A percentile compares a stretch with the other conserved stretches of the same genome.
Conservation (phyloP, 2,888 invertebrate genomes). For the Pocota personata region DNA sequence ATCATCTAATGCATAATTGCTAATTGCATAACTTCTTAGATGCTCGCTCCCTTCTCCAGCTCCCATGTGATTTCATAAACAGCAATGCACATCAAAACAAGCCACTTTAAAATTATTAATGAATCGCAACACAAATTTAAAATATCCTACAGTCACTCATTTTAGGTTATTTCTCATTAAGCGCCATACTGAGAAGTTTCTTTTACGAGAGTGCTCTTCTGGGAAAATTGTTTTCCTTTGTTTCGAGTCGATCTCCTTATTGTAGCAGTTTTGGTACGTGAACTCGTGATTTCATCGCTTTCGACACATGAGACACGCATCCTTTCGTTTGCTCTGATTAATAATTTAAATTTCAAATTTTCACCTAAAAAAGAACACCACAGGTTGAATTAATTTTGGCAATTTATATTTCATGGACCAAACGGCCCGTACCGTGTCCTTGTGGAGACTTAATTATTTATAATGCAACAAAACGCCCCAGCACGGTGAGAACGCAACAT, state of each 20-base stretch:
- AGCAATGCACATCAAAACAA: conserved; percentile 41
- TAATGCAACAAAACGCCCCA: conserved; percentile 47
- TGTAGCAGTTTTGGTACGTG: conserved; percentile 39
- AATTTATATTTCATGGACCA: conserved; percentile 28
- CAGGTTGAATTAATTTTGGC: conserved; percentile 58
- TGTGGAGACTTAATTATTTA: conserved; percentile 62
- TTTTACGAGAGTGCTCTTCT: conserved; percentile 3
- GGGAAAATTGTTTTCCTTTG: neutral
- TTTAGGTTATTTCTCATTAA: conserved; percentile 56
- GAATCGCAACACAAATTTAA: conserved; percentile 24
- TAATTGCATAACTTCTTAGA: conserved; percentile 49
- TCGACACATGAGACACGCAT: conserved; percentile 19
- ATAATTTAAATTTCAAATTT: conserved; percentile 58
- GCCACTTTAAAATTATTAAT: conserved; percentile 66
- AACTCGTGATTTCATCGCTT: conserved; percentile 19
- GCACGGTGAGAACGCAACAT: neutral
- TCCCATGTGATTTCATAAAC: conserved; percentile 8
- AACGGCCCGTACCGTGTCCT: conserved; percentile 18
- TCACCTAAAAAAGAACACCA: conserved; percentile 23
- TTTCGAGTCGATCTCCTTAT: conserved; percentile 26
- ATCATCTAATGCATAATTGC: neutral
- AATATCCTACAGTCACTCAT: conserved; percentile 16
- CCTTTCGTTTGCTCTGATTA: conserved; percentile 30
- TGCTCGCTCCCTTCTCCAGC: neutral
- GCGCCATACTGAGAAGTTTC: conserved; percentile 26